Base-by-base conservation (phyloP, 2,113 vertebrate species). In the Forbesichthys papilliferus region DNA sequence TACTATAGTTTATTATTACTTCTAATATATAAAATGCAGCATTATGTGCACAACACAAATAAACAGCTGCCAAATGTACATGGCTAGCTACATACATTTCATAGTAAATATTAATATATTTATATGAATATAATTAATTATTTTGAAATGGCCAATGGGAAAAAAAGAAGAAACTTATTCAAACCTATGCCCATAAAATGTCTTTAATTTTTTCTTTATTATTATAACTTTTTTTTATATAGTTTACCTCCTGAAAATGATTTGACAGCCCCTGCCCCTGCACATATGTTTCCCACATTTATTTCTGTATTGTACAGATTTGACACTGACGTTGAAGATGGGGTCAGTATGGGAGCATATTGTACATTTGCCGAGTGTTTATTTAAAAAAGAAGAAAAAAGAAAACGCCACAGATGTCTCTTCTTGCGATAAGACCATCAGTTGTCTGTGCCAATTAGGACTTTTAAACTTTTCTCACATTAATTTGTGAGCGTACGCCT, bases 401-500 rank as follows among this genome's bases (percentile, higher is more conserved):
- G 73, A 58, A 77, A 86, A 81, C 84, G 69, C 58, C 86, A 84
- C 89, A 89, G 89, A 88, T 89, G 89, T 74, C 82, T 75, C 78
- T 78, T 82, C 82, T 69, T 81, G 75, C 78, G 75, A 78, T 78
- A 70, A 83, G 77, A 81, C 82, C 83, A 82, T 82, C 75, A 71
- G 80, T 87, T 79, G 77, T 77, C 75, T 63, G 72, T 79, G 85
- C 85, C 81, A 88, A 90, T 90, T 88, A 90, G 74, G 75, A 84
- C 60, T 86, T 87, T 77, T 72, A 82, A 87, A 87, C 80, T 85
- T 84, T 64, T 81, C 68, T 68, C 47, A 0, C 55, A 80, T 63
- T 77, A 70, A 75, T 86, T 82, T 63, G 57, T 64, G 66, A 77
- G 73, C 61, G 68, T 74, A 86, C 64, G 76, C 77, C 78, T 47